These are phyloP conservation scores for Formica selysi DNA, from an alignment of 1,140 invertebrate species.

Conservation along the genomic window DNA sequence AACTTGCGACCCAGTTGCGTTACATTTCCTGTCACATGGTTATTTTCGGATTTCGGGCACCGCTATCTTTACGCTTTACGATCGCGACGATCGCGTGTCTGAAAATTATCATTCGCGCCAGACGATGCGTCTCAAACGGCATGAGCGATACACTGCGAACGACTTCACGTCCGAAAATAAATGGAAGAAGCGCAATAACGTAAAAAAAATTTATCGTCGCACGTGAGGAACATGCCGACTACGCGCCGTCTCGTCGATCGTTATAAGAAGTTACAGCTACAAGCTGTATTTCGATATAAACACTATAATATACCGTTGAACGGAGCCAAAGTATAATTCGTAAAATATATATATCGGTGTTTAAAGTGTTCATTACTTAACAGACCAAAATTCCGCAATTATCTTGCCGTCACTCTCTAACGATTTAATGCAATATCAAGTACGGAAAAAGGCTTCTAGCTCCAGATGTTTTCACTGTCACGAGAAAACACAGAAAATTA, in stretches of 20 bases:
- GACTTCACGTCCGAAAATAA: slow-evolving; percentile 66
- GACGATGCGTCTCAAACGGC: not conserved
- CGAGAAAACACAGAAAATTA: not conserved
- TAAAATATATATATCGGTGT: not conserved
- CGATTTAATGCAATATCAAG: not conserved
- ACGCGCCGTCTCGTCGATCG: not conserved
- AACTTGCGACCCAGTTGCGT: slow-evolving; percentile 83
- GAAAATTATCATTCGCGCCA: slow-evolving; percentile 34
- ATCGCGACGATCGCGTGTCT: not conserved
- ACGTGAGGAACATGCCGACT: not conserved
- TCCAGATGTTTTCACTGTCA: not conserved
- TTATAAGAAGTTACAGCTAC: slow-evolving; percentile 16
- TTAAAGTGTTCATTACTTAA: not conserved
- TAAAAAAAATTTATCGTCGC: slow-evolving; percentile 41
- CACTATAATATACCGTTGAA: not conserved
- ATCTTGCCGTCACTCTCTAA: not conserved
- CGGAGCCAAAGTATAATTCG: not conserved
- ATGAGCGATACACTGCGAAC: slow-evolving; percentile 18
- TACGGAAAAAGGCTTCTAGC: not conserved
- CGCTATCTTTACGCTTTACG: slow-evolving; percentile 27
- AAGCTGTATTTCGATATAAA: slow-evolving; percentile 7
- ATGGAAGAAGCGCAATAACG: slow-evolving; percentile 29
- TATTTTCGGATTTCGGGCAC: slow-evolving; percentile 64
- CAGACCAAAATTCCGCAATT: not conserved
- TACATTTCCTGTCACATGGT: slow-evolving; percentile 59